phyloP scores from a whole-genome alignment of 1,140 invertebrate genomes.

The Hydropsyche tenuis region DNA sequence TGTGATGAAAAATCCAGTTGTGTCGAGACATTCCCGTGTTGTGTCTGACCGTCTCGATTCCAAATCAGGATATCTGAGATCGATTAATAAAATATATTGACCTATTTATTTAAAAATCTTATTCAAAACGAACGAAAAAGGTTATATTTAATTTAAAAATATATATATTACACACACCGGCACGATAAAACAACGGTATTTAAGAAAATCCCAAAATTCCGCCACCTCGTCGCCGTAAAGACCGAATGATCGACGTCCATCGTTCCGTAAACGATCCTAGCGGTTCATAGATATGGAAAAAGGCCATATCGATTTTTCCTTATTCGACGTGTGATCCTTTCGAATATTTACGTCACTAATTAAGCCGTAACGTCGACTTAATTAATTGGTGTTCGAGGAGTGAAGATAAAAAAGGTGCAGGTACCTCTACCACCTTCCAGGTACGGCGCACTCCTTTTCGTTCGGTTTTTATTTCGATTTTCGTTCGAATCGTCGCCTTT shows the following conservation, averaged over 20 bases:
- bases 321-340: not conserved
- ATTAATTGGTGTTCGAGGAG: slow-evolving; percentile 48
- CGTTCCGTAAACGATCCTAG: not conserved
- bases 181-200: too few species aligned
- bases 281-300: slow-evolving; percentile 3
- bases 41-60: slow-evolving; percentile 18
- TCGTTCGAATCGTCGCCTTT: slow-evolving; percentile 7
- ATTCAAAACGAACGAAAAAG: too few species aligned
- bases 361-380: slow-evolving; percentile 47
- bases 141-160: too few species aligned
- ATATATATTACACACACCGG: too few species aligned
- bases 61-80: not conserved
- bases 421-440: slow-evolving; percentile 7
- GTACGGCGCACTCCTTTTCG: not conserved
- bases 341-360: slow-evolving; percentile 43
- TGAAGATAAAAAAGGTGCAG: slow-evolving; percentile 40
- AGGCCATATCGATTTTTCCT: not conserved
- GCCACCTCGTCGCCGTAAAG: not conserved
- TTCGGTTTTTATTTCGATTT: not conserved
- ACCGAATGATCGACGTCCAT: not conserved
- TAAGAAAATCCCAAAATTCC: too few species aligned
- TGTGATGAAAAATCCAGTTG: slow-evolving; percentile 34
- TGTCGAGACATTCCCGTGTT: slow-evolving; percentile 35
- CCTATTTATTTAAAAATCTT: slow-evolving; percentile 1
- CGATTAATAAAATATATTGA: slow-evolving; percentile 26